These are phyloP conservation scores for Microtus montanus DNA, from an alignment of 2,113 vertebrate genomes.

Conservation along the genomic window DNA sequence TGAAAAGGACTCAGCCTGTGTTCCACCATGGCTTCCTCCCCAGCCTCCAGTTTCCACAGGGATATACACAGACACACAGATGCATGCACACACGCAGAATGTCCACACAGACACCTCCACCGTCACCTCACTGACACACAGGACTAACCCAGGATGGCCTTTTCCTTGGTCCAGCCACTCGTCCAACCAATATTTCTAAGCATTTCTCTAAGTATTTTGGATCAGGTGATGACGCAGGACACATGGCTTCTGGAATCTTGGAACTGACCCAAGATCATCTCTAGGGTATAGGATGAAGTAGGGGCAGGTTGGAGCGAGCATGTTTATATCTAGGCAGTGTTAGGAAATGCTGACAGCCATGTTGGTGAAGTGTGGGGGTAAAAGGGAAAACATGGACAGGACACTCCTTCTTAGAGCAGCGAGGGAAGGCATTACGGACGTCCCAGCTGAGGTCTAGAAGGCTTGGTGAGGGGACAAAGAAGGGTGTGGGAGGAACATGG, in stretches of 20 bases:
- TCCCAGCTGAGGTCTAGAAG: background rate
- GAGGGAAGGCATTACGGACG: background rate
- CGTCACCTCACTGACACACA: background rate
- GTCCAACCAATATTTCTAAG: background rate
- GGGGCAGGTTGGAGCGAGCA: background rate
- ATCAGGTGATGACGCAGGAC: background rate
- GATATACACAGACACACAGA: background rate
- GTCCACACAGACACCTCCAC: background rate
- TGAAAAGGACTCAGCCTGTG: constrained; percentile 7
- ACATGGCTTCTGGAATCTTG: background rate
- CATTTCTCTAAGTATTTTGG: too few species aligned
- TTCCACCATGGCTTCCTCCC: background rate
- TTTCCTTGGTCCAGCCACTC: background rate
- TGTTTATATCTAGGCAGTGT: background rate
- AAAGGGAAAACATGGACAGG: background rate
- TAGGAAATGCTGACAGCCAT: background rate
- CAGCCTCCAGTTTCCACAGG: background rate
- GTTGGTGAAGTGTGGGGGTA: background rate
- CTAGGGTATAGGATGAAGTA: background rate
- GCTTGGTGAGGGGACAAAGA: background rate
- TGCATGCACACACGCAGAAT: background rate
- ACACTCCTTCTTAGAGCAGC: background rate
- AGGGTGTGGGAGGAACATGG: background rate
- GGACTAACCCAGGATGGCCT: background rate
- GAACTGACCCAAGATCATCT: background rate